Conservation (phyloP, 2,797 vertebrate species). For the Carduelis carduelis region DNA sequence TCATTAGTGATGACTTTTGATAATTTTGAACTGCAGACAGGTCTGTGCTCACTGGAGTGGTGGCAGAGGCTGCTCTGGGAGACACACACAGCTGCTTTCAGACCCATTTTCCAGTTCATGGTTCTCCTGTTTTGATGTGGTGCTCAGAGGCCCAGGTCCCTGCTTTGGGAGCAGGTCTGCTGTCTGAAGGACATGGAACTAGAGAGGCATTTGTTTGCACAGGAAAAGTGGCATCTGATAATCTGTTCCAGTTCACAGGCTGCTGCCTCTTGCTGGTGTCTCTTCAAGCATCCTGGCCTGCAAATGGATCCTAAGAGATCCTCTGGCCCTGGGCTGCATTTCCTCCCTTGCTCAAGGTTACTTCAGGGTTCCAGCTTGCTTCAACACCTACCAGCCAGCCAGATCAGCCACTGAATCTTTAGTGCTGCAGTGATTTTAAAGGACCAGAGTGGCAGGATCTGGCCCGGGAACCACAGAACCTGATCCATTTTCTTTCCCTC, state of each 20-base stretch:
- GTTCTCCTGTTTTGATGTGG: not conserved
- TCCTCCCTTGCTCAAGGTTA: not conserved
- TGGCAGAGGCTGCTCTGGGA: not conserved
- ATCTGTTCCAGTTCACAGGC: not conserved
- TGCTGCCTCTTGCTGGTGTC: not conserved
- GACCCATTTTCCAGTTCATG: not conserved
- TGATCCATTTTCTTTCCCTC: not conserved
- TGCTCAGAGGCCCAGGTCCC: not conserved
- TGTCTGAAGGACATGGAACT: not conserved
- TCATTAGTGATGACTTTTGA: not conserved
- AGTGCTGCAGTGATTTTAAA: not conserved
- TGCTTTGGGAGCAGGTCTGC: not conserved
- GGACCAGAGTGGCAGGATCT: not conserved
- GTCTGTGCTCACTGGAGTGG: not conserved
- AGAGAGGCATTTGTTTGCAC: not conserved
- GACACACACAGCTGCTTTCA: not conserved
- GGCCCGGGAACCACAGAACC: not conserved
- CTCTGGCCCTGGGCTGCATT: not conserved
- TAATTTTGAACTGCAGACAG: not conserved
- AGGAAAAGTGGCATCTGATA: not conserved
- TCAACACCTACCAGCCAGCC: not conserved
- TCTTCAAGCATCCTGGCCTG: not conserved
- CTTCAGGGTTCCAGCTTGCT: not conserved
- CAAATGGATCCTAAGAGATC: not conserved
- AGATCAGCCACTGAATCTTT: rapidly evolving